Evolutionary conservation across 2,888 invertebrate species (phyloP), one percentile per base, ranked within the genome.

Genomic region (Netelia inedita): DNA sequence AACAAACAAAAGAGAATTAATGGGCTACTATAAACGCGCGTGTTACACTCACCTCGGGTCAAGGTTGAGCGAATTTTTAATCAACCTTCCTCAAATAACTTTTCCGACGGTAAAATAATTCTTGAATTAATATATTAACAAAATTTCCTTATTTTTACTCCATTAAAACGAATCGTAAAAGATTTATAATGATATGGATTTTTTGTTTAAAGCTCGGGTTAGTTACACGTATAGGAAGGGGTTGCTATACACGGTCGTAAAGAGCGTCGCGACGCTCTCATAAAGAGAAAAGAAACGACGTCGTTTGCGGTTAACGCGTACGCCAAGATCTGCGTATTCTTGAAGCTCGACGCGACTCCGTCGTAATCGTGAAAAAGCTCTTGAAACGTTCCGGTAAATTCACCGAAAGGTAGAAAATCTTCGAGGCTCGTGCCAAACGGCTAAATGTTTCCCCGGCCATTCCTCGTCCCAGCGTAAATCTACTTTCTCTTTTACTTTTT

Each of bases 291-390:
- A 50, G 19, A 68, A 78, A 68, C 21, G 72, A 59, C 35, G 59
- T 72, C 71, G 71, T 71, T 82, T 46, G 63, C 74, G 23, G 23
- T 72, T 28, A 65, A 79, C 23, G 16, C 23, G 21, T 35, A 6
- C 43, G 59, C 14, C 41, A 10, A n/a, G 50, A 21, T 63, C 50
- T 61, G 43, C 11, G n/a, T 63, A 41, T 72, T 41, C n/a, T 61
- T 73, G 53, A 19, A 35, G 35, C 68, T 16, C 2, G 41, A 63
- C 21, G 41, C 57, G 53, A 80, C 16, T 19, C n/a, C 11, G 79
- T 14, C 14, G 19, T 11, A n/a, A 19, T 23, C 46, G 66, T 50
- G n/a, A 35, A 46, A 16, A 16, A 74, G 21, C 35, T 68, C 61
- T 59, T 11, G 46, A 19, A 50, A 61, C 16, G 43, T 66, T 19